A percentile compares a stretch with the other conserved stretches of the same genome.
These are phyloP conservation scores for Pandemis heparana DNA, from an alignment of 2,888 invertebrate genomes.

Conservation along the genomic window DNA sequence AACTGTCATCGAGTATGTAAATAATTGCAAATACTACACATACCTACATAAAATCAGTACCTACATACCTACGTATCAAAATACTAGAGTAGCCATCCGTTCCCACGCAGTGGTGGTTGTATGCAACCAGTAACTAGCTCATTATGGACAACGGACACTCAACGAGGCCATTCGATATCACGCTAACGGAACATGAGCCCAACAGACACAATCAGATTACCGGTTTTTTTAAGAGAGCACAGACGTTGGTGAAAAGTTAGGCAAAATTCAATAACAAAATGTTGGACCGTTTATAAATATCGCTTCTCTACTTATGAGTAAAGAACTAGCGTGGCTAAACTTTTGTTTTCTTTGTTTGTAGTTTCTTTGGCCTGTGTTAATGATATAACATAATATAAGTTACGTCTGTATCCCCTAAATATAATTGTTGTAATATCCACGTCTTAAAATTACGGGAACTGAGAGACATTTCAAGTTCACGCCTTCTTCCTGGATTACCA, in stretches of 20 bases:
- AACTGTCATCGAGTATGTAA: background rate
- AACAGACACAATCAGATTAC: conserved; percentile 24
- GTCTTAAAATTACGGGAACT: too few species aligned
- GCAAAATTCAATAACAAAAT: too few species aligned
- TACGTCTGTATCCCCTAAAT: too few species aligned
- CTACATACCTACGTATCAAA: too few species aligned
- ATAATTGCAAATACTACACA: background rate
- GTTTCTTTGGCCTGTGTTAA: too few species aligned
- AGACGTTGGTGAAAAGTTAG: background rate
- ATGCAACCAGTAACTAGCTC: conserved; percentile 37
- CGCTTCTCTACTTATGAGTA: background rate
- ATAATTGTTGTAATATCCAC: too few species aligned
- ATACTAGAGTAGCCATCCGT: conserved; percentile 27
- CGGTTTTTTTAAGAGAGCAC: conserved; percentile 3
- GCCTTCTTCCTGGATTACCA: background rate
- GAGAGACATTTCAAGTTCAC: background rate
- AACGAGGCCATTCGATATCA: conserved; percentile 40
- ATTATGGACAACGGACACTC: conserved; percentile 41
- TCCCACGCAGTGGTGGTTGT: conserved; percentile 36
- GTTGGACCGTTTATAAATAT: too few species aligned
- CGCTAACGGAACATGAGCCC: conserved; percentile 38
- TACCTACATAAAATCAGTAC: conserved; percentile 21
- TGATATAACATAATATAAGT: too few species aligned
- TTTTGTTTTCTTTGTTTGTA: too few species aligned
- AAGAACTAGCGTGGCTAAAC: background rate